Base-by-base conservation (phyloP, 2,888 invertebrate species). In the Latrodectus elegans region DNA sequence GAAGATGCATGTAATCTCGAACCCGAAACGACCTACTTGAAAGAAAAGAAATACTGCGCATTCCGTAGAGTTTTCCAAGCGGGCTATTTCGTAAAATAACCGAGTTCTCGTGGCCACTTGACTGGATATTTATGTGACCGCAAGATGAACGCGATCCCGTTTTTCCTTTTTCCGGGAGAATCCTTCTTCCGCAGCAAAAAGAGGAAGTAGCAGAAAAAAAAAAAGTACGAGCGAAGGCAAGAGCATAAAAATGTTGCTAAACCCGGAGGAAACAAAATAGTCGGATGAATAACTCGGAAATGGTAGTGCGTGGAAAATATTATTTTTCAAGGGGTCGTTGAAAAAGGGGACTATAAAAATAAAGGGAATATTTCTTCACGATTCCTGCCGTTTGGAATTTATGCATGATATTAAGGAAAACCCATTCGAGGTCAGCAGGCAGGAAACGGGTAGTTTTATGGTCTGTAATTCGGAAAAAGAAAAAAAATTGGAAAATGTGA, bases 71-170 rank as follows among this genome's bases (percentile, higher is more conserved):
- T 60, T 60, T 60, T 60, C 60, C 60, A 15, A 60, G 11, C 60
- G 60, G 60, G n/a, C n/a, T 12, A 15, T 12, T 60, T 60, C 60
- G 60, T 60, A 60, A 60, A 60, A 60, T 60, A 60, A 60, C 60
- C 60, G 60, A 60, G 60, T 60, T 11, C 60, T 60, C n/a, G 60
- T 60, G 38, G 70, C 49, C 70, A 70, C 70, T 70, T 49, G 49
- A 71, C 38, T 71, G 78, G 52, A 79, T 79, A 71, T 71, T 79
- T 79, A 71, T 79, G 55, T n/a, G 70, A 79, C 71, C 79, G 71
- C 71, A 71, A 60, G 51, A 15, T 10, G 17, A 51, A 67, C 22
- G 52, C 60, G 60, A n/a, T 60, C 60, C 60, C 60, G 12, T 60
- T 60, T 60, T 60, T 60, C n/a, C n/a, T 11, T 11, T n/a, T n/a